Percentiles rank a stretch among this genome's conserved stretches.
Evolutionary conservation across 1,140 invertebrate genomes (phyloP).

Genomic region (Drosophila asahinai): DNA sequence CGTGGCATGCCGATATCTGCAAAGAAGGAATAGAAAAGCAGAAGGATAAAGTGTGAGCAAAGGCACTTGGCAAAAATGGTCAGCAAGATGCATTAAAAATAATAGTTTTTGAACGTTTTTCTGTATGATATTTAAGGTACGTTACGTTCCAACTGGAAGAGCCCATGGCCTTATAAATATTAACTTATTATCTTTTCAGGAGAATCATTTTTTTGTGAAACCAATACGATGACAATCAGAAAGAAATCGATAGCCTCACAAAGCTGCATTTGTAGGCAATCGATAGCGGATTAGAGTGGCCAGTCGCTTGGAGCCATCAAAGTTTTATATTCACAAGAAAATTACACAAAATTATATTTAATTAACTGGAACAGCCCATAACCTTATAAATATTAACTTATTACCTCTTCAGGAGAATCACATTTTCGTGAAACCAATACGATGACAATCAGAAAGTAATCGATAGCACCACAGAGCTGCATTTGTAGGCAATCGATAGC

Average conservation of each 20-base stretch:
- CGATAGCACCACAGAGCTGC: not conserved
- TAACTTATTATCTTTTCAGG: too few species aligned
- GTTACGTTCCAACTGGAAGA: not conserved
- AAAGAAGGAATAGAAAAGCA: constrained; percentile 33
- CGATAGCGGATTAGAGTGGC: not conserved
- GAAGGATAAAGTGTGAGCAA: constrained; percentile 1
- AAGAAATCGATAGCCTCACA: not conserved
- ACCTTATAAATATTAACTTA: not conserved
- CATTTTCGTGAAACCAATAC: too few species aligned
- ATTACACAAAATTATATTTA: too few species aligned
- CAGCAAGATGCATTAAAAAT: not conserved
- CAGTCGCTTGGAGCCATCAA: too few species aligned
- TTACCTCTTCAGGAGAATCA: too few species aligned
- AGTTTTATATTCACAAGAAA: too few species aligned
- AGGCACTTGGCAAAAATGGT: not conserved
- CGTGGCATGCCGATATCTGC: constrained; percentile 57
- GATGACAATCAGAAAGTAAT: not conserved
- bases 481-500: not conserved
- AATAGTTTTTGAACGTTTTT: not conserved
- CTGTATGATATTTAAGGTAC: not conserved
- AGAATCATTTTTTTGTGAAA: too few species aligned
- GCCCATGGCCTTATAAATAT: not conserved
- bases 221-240: not conserved
- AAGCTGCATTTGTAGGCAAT: not conserved
- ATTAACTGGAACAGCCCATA: too few species aligned